phyloP scores from a whole-genome alignment of 2,888 invertebrate species.

The Drosophila demipolita region DNA sequence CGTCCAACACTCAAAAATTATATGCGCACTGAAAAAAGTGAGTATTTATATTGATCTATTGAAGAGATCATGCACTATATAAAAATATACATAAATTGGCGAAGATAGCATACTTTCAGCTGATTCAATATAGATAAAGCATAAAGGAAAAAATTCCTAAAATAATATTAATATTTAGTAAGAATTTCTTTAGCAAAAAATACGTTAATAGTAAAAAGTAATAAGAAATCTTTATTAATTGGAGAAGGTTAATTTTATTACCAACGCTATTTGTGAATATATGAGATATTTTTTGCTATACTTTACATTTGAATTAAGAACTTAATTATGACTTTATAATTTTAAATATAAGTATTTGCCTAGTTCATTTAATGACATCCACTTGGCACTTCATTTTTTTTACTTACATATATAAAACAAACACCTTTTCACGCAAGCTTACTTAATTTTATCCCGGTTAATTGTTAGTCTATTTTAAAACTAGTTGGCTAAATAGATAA shows the following conservation, averaged over 20 bases:
- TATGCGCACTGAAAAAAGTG: not conserved
- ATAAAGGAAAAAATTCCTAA: not conserved
- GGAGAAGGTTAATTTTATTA: not conserved
- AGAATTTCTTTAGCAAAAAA: not conserved
- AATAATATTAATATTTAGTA: not conserved
- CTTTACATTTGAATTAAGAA: not conserved
- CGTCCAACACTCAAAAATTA: no score
- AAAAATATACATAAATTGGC: not conserved
- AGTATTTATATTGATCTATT: not conserved
- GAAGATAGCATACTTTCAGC: not conserved
- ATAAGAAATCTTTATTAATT: not conserved
- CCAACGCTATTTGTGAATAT: not conserved
- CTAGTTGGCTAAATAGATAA: no score
- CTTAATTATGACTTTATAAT: not conserved
- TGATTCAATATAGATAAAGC: not conserved
- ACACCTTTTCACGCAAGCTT: not conserved
- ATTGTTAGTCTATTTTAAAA: no score
- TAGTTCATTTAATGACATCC: not conserved
- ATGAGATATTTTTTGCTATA: not conserved
- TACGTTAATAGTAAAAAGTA: not conserved
- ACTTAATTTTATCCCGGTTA: not conserved
- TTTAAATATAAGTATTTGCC: not conserved
- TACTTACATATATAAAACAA: not conserved
- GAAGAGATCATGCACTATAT: not conserved
- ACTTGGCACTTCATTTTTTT: not conserved